Evolutionary conservation across 2,888 invertebrate species (phyloP).

Genomic region (Cheilosia grossa): DNA sequence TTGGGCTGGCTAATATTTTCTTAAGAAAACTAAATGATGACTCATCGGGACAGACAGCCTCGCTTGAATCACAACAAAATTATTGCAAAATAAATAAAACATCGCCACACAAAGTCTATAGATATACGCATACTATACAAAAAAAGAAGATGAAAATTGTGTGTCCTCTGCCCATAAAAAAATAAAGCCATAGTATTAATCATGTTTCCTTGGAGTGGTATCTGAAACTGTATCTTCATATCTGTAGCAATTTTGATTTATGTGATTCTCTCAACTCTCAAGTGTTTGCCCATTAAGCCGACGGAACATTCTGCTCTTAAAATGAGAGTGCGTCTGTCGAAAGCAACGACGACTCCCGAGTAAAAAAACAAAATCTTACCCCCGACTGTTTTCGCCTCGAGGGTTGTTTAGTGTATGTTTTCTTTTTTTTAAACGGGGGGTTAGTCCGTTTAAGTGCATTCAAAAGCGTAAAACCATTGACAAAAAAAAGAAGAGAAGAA

Average conservation of each 20-base stretch:
- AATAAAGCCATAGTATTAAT: neutral
- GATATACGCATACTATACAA: neutral
- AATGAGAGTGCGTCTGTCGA: constrained; percentile 55
- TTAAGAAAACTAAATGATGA: constrained; percentile 3
- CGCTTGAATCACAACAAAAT: neutral
- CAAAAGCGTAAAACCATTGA: constrained; percentile 44
- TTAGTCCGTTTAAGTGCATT: constrained; percentile 61
- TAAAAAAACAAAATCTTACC: constrained; percentile 17
- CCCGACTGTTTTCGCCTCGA: constrained; percentile 15
- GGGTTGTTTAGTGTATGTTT: constrained; percentile 14
- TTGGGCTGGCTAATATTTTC: neutral
- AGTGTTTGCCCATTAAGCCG: constrained; percentile 67
- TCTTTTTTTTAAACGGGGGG: constrained; percentile 30
- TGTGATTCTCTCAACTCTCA: constrained; percentile 61
- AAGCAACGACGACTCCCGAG: constrained; percentile 6
- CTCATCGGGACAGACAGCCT: constrained; percentile 1
- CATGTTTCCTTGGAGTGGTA: constrained; percentile 1
- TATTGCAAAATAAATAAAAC: constrained; percentile 15
- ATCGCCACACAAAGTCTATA: neutral
- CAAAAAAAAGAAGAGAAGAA: constrained; percentile 7
- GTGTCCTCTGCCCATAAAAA: neutral
- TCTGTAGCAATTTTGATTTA: constrained; percentile 71
- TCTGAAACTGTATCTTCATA: constrained; percentile 38
- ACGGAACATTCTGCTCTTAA: constrained; percentile 48
- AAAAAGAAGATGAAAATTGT: neutral